phyloP scores from a whole-genome alignment of 1,140 invertebrate species.

The Bombus consobrinus region DNA sequence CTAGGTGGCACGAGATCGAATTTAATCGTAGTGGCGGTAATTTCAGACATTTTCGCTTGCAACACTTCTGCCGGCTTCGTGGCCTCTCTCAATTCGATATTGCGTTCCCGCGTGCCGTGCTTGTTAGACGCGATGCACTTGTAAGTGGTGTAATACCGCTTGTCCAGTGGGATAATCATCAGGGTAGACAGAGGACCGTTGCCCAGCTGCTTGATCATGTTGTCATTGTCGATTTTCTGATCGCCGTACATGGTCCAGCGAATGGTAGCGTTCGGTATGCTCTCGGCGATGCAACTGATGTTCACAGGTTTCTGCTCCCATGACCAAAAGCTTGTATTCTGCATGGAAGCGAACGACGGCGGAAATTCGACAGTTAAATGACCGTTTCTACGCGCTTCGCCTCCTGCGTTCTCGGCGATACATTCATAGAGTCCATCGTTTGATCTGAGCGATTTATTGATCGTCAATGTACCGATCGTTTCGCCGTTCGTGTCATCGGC shows the following conservation, averaged over 20 bases:
- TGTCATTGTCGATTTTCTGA: slow-evolving; percentile 82
- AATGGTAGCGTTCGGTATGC: slow-evolving; percentile 96
- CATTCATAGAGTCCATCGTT: slow-evolving; percentile 96
- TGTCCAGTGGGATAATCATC: slow-evolving; percentile 86
- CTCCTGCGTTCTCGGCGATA: slow-evolving; percentile 91
- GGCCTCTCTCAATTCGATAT: slow-evolving; percentile 90
- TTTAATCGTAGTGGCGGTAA: slow-evolving; percentile 92
- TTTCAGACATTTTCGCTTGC: slow-evolving; percentile 85
- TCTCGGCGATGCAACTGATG: slow-evolving; percentile 93
- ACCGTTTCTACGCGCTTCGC: slow-evolving; percentile 88
- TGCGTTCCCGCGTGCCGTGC: slow-evolving; percentile 87
- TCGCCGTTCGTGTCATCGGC: slow-evolving; percentile 84
- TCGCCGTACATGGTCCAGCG: slow-evolving; percentile 87
- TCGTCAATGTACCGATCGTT: slow-evolving; percentile 86
- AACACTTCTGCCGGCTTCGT: slow-evolving; percentile 83
- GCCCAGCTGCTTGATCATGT: slow-evolving; percentile 85
- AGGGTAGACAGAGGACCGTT: slow-evolving; percentile 88
- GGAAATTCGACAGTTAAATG: slow-evolving; percentile 93
- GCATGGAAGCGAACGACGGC: slow-evolving; percentile 90
- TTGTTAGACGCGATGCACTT: slow-evolving; percentile 92
- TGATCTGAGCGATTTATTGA: slow-evolving; percentile 81
- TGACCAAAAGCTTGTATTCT: slow-evolving; percentile 88
- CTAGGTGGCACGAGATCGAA: slow-evolving; percentile 90
- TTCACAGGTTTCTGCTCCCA: slow-evolving; percentile 92
- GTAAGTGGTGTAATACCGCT: slow-evolving; percentile 89